Conservation (phyloP, 2,888 invertebrate species). For the Ceratothoa steindachneri region DNA sequence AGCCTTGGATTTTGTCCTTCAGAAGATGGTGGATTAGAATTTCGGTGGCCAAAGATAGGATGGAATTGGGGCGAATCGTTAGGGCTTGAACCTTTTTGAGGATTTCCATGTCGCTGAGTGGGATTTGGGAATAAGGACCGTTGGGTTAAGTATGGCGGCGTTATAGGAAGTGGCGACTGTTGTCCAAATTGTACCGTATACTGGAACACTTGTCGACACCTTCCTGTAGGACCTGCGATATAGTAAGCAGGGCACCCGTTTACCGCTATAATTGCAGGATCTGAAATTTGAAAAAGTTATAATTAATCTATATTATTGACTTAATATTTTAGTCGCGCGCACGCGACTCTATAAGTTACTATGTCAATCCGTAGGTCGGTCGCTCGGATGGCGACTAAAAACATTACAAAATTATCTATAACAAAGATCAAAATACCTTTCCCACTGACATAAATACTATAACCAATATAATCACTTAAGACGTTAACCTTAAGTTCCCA, state of each 20-base stretch:
- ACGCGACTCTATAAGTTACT: too few species aligned
- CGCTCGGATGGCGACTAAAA: too few species aligned
- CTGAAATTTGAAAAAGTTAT: constrained; percentile 10
- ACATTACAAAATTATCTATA: too few species aligned
- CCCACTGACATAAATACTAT: too few species aligned
- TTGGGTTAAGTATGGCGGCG: neutral
- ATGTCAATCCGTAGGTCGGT: too few species aligned
- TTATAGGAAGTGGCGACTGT: neutral
- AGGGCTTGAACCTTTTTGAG: neutral
- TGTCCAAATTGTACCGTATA: constrained; percentile 20
- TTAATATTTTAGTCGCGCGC: too few species aligned
- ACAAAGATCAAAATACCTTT: too few species aligned
- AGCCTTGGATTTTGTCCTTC: neutral
- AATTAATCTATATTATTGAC: too few species aligned
- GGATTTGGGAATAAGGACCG: neutral
- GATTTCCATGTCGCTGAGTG: neutral
- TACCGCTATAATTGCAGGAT: constrained; percentile 20
- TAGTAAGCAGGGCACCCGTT: constrained; percentile 18
- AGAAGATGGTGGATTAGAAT: neutral
- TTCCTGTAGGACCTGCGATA: constrained; percentile 13
- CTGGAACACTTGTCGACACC: constrained; percentile 22
- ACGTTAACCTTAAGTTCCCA: too few species aligned
- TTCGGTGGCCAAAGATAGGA: neutral
- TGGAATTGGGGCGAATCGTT: neutral
- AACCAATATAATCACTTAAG: too few species aligned